phyloP scores from a whole-genome alignment of 2,113 vertebrate species.

The Heterochromis multidens region DNA sequence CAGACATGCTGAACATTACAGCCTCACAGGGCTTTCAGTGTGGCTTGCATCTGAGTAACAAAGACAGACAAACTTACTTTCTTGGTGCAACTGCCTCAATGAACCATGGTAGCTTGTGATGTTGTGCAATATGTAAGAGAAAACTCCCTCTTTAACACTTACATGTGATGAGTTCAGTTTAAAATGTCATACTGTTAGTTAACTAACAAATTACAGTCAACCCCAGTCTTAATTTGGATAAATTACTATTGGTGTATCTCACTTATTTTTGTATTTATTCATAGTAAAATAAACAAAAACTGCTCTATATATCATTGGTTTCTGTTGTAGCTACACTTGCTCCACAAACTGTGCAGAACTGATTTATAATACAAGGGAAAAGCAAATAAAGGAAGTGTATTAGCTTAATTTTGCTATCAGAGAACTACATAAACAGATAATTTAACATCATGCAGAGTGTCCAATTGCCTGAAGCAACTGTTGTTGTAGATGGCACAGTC shows the following conservation, averaged over 20 bases:
- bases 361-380: not conserved
- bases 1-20: not conserved
- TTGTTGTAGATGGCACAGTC: not conserved
- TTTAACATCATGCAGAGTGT: not conserved
- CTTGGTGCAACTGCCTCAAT: not conserved
- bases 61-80: not conserved
- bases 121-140: rapidly evolving
- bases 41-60: not conserved
- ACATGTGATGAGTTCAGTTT: not conserved
- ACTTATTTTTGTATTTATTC: not conserved
- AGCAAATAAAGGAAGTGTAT: not conserved
- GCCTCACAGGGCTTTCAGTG: not conserved
- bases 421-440: not conserved
- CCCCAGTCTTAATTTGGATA: not conserved
- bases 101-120: not conserved
- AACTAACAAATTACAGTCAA: not conserved
- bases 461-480: not conserved
- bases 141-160: rapidly evolving
- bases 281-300: not conserved
- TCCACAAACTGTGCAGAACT: not conserved
- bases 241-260: not conserved
- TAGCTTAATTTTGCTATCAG: not conserved
- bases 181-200: not conserved
- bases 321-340: not conserved
- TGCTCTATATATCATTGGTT: not conserved